Conservation (phyloP, 2,797 vertebrate genomes). For the Nyctalus aviator region DNA sequence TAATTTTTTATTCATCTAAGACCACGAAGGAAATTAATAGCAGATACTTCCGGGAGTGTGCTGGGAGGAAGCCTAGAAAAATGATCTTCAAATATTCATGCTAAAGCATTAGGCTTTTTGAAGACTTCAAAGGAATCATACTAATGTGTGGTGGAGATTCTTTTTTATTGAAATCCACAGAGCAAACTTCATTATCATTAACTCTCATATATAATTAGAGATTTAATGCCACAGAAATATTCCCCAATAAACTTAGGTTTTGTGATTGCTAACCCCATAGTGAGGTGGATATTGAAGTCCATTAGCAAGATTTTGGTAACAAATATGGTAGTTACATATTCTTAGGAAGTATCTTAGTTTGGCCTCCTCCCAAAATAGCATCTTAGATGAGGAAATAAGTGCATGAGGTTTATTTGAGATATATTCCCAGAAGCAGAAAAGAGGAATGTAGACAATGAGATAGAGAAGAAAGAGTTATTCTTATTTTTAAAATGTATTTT, state of each 20-base stretch:
- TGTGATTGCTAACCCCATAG: neutral
- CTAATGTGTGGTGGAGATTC: neutral
- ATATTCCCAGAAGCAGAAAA: neutral
- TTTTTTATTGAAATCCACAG: constrained; percentile 62
- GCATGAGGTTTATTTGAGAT: neutral
- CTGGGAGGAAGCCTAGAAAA: constrained; percentile 47
- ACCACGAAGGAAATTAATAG: constrained; percentile 70
- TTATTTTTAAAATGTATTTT: too few relatives aligned
- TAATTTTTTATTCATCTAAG: constrained; percentile 47
- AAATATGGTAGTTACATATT: neutral
- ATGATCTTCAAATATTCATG: constrained; percentile 57
- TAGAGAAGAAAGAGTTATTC: neutral
- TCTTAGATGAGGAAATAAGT: neutral
- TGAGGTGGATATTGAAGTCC: neutral
- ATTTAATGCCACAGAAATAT: neutral
- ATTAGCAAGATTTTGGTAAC: neutral
- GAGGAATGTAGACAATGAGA: neutral
- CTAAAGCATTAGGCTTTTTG: constrained; percentile 52
- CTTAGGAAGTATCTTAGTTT: neutral
- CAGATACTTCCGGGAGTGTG: constrained; percentile 2
- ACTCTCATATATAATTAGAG: neutral
- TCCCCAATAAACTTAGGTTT: constrained; percentile 1
- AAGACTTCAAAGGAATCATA: constrained; percentile 57
- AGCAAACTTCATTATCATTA: constrained; percentile 37
- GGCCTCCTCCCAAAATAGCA: neutral